A percentile compares a stretch with the other conserved stretches of the same genome.
phyloP scores from a whole-genome alignment of 2,113 vertebrate genomes.

The Calidris pygmaea region DNA sequence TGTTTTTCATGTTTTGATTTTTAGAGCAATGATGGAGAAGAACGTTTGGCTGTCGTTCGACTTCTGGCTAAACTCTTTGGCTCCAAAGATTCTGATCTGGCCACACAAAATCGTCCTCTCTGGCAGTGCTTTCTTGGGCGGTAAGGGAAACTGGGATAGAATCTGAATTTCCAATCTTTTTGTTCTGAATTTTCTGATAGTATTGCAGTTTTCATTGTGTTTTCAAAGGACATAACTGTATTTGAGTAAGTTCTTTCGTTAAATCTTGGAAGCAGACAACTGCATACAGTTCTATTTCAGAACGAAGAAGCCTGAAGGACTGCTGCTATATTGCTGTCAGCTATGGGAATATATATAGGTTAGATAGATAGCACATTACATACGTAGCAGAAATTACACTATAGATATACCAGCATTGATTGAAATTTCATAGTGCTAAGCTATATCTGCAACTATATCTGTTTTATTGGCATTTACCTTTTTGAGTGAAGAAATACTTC shows the following conservation, averaged over 20 bases:
- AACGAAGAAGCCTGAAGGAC: neutral
- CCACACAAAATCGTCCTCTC: slow-evolving; percentile 94
- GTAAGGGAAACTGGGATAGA: slow-evolving; percentile 70
- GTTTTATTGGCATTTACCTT: neutral
- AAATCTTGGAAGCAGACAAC: neutral
- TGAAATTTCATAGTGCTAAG: neutral
- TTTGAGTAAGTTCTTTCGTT: neutral
- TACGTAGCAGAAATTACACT: neutral
- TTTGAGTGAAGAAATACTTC: neutral
- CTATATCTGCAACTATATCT: neutral
- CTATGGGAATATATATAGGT: neutral
- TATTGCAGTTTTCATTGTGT: neutral
- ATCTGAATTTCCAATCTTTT: neutral
- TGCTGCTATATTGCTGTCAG: neutral
- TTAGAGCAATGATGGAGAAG: slow-evolving; percentile 97
- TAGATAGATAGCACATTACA: neutral
- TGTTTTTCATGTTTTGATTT: slow-evolving; percentile 11
- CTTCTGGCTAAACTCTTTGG: slow-evolving; percentile 96
- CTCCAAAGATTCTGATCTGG: slow-evolving; percentile 97
- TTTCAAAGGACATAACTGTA: neutral
- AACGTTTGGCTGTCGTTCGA: slow-evolving; percentile 94
- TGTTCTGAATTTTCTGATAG: neutral
- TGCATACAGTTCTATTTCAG: neutral
- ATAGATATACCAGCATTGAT: neutral
- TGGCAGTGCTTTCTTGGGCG: slow-evolving; percentile 99